Evolutionary conservation across 2,888 invertebrate genomes (phyloP).

Genomic region (Lepeophtheirus nordmannii): DNA sequence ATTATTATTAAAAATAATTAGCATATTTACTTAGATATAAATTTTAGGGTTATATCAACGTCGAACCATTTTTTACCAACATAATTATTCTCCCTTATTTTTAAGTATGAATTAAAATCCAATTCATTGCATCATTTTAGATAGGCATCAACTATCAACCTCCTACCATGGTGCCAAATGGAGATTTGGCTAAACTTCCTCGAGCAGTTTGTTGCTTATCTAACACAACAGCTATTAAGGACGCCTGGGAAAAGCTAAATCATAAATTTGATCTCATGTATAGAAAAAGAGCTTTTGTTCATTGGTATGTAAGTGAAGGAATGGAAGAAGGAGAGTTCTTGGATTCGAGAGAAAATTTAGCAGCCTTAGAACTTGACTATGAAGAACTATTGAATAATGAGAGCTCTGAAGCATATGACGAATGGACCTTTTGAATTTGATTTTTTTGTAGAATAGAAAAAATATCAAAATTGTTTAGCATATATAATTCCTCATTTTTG

Average conservation of each 20-base stretch:
- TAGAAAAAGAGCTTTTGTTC: constrained; percentile 42
- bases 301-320: constrained; percentile 37
- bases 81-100: too few species aligned
- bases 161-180: constrained; percentile 19
- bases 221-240: constrained; percentile 23
- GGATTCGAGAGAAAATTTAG: constrained; percentile 25
- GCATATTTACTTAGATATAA: too few species aligned
- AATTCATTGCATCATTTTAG: neutral
- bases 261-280: constrained; percentile 44
- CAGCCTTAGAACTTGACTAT: constrained; percentile 24
- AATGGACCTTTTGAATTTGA: constrained; percentile 1
- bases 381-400: constrained; percentile 18
- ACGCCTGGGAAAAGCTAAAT: constrained; percentile 33
- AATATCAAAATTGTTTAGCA: neutral
- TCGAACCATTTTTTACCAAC: too few species aligned
- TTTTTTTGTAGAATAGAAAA: neutral
- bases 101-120: too few species aligned
- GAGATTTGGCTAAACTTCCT: constrained; percentile 16
- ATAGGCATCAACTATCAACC: constrained; percentile 23
- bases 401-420: neutral
- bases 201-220: constrained; percentile 23
- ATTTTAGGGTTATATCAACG: too few species aligned
- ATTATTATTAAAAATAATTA: too few species aligned
- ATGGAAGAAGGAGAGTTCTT: constrained; percentile 26
- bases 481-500: too few species aligned